A percentile compares a stretch with the other conserved stretches of the same genome.
Conservation (phyloP, 2,797 vertebrate species). For the Adelosebastes latens region DNA sequence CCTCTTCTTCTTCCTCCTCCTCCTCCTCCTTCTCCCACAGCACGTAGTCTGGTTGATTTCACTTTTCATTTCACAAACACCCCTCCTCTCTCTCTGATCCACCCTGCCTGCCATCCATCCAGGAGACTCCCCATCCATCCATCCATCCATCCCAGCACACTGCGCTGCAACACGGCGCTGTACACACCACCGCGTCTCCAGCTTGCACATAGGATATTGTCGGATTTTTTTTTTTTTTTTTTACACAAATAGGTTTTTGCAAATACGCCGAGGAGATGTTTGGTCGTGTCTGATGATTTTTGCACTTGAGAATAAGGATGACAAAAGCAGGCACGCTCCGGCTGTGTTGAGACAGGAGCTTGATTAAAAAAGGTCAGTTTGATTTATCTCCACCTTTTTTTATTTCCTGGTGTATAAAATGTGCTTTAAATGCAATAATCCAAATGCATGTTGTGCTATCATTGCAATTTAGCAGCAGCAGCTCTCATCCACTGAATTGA, state of each 20-base stretch:
- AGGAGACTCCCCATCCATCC: constrained; percentile 48
- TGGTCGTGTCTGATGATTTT: constrained; percentile 1
- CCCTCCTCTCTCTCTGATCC: constrained; percentile 24
- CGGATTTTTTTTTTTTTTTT: neutral
- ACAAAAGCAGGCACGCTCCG: constrained; percentile 16
- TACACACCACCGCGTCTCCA: neutral
- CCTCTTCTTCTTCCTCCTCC: neutral
- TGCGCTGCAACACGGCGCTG: constrained; percentile 32
- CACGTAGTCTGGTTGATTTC: constrained; percentile 64
- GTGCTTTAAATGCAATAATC: neutral
- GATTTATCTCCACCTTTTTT: neutral
- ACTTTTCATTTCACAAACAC: constrained; percentile 62
- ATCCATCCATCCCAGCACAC: constrained; percentile 41
- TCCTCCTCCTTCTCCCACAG: neutral
- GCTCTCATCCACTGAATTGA: constrained; percentile 19
- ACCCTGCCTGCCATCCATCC: constrained; percentile 33
- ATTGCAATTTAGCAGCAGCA: neutral
- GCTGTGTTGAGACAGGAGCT: constrained; percentile 36
- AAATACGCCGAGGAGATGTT: neutral
- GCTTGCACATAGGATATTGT: neutral
- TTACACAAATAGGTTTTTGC: neutral
- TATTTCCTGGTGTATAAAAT: neutral
- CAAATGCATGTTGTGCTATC: neutral
- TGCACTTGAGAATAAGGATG: constrained; percentile 44
- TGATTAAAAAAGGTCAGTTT: constrained; percentile 63